Base-by-base conservation (phyloP, 2,888 invertebrate genomes). In the Sialis lutaria region DNA sequence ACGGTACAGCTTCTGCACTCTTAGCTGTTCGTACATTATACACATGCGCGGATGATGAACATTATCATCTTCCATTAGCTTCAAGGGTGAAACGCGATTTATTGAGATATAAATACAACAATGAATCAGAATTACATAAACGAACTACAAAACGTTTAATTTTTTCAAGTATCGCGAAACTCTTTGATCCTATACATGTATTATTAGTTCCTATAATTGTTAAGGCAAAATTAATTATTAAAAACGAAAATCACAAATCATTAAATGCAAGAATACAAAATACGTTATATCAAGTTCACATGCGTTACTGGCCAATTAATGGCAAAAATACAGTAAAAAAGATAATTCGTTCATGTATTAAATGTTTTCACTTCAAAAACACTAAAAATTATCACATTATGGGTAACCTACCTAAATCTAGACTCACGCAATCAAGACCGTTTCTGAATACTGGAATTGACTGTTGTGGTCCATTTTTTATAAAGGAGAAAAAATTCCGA, bases 251-350 rank as follows among this genome's bases (percentile, higher is more conserved):
- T 34, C 44, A 13, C 47, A 51, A 6, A 51, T 55, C 1, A 47
- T 57, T 22, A 53, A 55, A 6, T 47, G 55, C 6, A 47, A 58
- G 6, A 54, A 57, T 33, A 46, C 59, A 10, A 49, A 51, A n/a
- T 51, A 47, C 30, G 51, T 53, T 8, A 12, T 33, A 48, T 34
- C 40, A 54, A 40, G 52, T 52, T n/a, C n/a, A n/a, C n/a, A n/a
- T n/a, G n/a, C n/a, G n/a, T n/a, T n/a, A n/a, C n/a, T n/a, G n/a
- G n/a, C n/a, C n/a, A n/a, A n/a, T n/a, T n/a, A n/a, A n/a, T n/a
- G n/a, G n/a, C n/a, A n/a, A n/a, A n/a, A n/a, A n/a, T n/a, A n/a
- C n/a, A n/a, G n/a, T n/a, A n/a, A n/a, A n/a, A n/a, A n/a, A n/a
- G n/a, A n/a, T n/a, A n/a, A n/a, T n/a, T n/a, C n/a, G n/a, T n/a